Evolutionary conservation across 2,888 invertebrate genomes (phyloP).

Genomic region (Pyrochroa serraticornis): DNA sequence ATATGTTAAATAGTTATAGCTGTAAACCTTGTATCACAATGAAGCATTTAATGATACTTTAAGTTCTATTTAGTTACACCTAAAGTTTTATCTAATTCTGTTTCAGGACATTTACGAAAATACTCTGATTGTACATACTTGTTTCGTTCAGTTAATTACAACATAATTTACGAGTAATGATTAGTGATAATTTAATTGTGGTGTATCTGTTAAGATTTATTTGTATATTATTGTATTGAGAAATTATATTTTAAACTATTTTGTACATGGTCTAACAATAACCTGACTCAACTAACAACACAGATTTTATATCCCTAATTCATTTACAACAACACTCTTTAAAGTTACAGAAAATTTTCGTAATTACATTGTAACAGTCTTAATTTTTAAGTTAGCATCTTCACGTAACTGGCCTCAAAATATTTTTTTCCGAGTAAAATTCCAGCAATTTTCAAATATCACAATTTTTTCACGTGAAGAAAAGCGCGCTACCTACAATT

Average conservation of each 20-base stretch:
- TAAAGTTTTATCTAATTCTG: constrained; percentile 17
- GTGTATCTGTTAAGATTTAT: constrained; percentile 40
- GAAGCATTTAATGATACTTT: constrained; percentile 17
- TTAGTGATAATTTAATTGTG: constrained; percentile 39
- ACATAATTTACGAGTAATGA: constrained; percentile 27
- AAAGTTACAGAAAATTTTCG: background rate
- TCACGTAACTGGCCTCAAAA: too few species aligned
- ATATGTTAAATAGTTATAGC: constrained; percentile 21
- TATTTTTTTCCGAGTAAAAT: too few species aligned
- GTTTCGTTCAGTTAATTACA: constrained; percentile 20
- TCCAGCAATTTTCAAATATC: too few species aligned
- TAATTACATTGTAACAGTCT: too few species aligned
- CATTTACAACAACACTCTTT: background rate
- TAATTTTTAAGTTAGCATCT: too few species aligned
- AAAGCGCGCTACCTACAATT: too few species aligned
- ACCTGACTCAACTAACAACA: too few species aligned
- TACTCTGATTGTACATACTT: constrained; percentile 15
- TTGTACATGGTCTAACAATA: constrained; percentile 17
- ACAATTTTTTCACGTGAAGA: too few species aligned
- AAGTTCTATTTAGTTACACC: constrained; percentile 5
- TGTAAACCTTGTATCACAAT: constrained; percentile 14
- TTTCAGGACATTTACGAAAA: background rate
- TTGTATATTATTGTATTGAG: constrained; percentile 42
- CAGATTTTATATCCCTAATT: background rate
- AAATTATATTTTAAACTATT: constrained; percentile 43